Conservation (phyloP, 2,888 invertebrate species). For the Eumacrocentrus americanus region DNA sequence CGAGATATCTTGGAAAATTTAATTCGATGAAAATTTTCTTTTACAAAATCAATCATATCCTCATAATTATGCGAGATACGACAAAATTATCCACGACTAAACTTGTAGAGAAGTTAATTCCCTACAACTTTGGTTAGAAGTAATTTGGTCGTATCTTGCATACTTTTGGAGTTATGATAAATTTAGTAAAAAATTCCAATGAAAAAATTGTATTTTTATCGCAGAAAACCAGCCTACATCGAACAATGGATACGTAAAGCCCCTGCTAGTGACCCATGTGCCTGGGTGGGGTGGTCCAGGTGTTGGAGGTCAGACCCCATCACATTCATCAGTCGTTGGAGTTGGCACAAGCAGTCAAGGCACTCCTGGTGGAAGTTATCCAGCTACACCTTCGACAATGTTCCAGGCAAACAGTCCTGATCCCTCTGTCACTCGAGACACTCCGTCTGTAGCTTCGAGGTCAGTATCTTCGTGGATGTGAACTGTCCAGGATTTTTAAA, state of each 20-base stretch:
- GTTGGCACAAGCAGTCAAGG: conserved; percentile 64
- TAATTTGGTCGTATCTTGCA: no score
- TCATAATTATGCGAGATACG: no score
- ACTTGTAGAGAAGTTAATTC: no score
- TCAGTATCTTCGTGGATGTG: conserved; percentile 62
- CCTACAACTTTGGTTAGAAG: no score
- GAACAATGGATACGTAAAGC: conserved; percentile 86
- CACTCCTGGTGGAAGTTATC: conserved; percentile 63
- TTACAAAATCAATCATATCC: no score
- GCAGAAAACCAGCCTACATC: conserved; percentile 67
- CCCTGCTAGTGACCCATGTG: conserved; percentile 81
- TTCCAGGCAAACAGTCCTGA: conserved; percentile 76
- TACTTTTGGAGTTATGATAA: no score
- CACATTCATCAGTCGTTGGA: conserved; percentile 55
- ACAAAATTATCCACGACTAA: no score
- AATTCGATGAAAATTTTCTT: no score
- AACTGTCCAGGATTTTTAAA: no score
- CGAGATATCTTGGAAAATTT: no score
- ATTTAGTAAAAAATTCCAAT: no score
- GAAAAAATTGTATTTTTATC: neutral
- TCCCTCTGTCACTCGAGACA: conserved; percentile 70
- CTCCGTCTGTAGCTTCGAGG: conserved; percentile 80
- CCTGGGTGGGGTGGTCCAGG: conserved; percentile 70
- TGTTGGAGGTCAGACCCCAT: conserved; percentile 56
- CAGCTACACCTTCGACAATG: conserved; percentile 68